Conservation (phyloP, 2,888 invertebrate genomes). For the Sminthurinus aureus region DNA sequence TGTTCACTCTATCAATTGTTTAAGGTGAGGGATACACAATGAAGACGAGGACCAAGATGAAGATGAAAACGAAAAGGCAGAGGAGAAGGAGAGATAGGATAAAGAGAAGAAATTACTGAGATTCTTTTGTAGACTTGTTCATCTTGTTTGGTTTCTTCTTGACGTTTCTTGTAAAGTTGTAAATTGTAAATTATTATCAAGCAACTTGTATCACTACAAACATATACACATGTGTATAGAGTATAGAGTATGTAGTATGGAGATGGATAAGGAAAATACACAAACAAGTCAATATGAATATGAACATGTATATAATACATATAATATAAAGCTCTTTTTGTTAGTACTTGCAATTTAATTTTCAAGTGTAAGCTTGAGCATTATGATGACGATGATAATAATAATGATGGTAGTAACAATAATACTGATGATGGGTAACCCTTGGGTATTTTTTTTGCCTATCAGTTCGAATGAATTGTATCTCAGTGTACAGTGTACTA, state of each 20-base stretch:
- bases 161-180: constrained; percentile 39
- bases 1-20: constrained; percentile 23
- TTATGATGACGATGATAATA: too few species aligned
- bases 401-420: too few species aligned
- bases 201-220: constrained; percentile 22
- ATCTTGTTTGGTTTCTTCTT: constrained; percentile 32
- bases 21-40: constrained; percentile 31
- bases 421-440: too few species aligned
- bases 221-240: not conserved
- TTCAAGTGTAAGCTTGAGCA: too few species aligned
- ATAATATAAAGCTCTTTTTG: not conserved
- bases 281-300: not conserved
- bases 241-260: not conserved
- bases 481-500: not conserved
- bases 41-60: not conserved
- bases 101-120: constrained; percentile 36
- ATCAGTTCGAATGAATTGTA: too few species aligned
- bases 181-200: constrained; percentile 43
- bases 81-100: not conserved
- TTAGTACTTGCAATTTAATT: too few species aligned
- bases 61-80: constrained; percentile 8
- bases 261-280: not conserved
- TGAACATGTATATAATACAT: not conserved
- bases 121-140: constrained; percentile 31
- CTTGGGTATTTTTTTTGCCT: too few species aligned